These are phyloP conservation scores for Philereme vetulata DNA, from an alignment of 2,888 invertebrate species.

Conservation along the genomic window DNA sequence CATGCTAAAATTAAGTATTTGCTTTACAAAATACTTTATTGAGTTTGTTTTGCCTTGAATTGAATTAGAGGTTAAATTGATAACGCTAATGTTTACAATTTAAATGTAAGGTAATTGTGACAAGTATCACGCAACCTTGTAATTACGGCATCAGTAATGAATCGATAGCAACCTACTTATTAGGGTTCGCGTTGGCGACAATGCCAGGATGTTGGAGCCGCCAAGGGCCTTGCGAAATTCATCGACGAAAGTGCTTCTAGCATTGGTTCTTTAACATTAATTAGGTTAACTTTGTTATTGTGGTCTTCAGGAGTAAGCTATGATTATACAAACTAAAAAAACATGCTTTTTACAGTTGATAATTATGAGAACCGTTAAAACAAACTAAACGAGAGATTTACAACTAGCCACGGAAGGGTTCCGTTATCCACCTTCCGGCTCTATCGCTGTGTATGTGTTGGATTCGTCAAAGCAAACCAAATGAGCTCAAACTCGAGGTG, in stretches of 20 bases:
- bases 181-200: conserved; percentile 32
- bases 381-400: no score
- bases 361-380: no score
- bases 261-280: not conserved
- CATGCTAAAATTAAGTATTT: not conserved
- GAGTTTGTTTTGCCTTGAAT: conserved; percentile 13
- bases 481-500: no score
- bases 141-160: conserved; percentile 41
- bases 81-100: conserved; percentile 2
- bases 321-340: no score
- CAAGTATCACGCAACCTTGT: conserved; percentile 41
- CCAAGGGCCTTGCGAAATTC: conserved; percentile 19
- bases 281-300: no score
- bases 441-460: no score
- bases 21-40: not conserved
- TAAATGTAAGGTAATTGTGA: conserved; percentile 22
- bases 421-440: no score
- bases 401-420: no score
- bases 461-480: no score
- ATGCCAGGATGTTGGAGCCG: conserved; percentile 45
- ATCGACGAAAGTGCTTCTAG: conserved; percentile 26
- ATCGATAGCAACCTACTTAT: conserved; percentile 32
- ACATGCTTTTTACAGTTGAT: no score
- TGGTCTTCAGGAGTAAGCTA: no score
- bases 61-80: conserved; percentile 4